Percentiles rank a stretch among this genome's conserved stretches.
Evolutionary conservation across 1,140 invertebrate genomes (phyloP).

Genomic region (Babylonia areolata): DNA sequence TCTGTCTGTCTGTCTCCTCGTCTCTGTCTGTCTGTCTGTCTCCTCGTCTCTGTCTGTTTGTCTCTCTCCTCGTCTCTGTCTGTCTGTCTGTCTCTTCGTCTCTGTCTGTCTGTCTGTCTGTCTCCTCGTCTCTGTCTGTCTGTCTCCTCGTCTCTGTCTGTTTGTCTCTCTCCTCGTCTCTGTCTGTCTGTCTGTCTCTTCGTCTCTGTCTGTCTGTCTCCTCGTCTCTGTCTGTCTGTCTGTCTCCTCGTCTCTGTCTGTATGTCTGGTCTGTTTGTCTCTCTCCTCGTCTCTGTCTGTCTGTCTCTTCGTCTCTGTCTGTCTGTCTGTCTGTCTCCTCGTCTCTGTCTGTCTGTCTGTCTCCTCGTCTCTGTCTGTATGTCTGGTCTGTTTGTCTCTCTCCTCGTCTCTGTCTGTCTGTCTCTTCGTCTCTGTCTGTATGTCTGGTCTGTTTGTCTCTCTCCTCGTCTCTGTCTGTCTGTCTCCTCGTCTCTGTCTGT

Average conservation of each 20-base stretch:
- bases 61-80: background rate
- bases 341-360: background rate
- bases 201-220: no score
- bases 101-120: background rate
- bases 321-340: background rate
- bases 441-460: background rate
- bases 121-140: background rate
- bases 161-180: background rate
- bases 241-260: background rate
- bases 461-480: background rate
- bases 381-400: background rate
- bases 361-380: background rate
- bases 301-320: background rate
- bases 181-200: background rate
- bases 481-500: background rate
- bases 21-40: background rate
- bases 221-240: no score
- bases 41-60: no score
- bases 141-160: background rate
- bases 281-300: background rate
- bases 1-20: background rate
- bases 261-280: no score
- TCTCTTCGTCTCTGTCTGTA: background rate
- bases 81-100: background rate
- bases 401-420: background rate